Base-by-base conservation (phyloP, 2,113 vertebrate genomes). In the Zapus hudsonius region DNA sequence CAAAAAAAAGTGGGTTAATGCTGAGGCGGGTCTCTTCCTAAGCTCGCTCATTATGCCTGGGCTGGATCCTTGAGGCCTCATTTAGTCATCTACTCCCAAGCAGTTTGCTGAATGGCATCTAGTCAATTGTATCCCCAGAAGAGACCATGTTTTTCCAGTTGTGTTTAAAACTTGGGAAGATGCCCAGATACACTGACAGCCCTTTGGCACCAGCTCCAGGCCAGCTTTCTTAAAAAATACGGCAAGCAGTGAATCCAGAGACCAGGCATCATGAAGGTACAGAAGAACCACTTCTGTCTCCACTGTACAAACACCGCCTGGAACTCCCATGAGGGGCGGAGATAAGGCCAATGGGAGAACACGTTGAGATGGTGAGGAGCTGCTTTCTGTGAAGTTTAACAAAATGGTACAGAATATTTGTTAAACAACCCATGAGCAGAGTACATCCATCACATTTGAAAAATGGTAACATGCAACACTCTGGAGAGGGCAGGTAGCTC, bases 121-220 rank as follows among this genome's bases (percentile, higher is more conserved):
- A 94, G 84, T 94, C 95, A 91, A 5, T 88, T 83, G 92, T 91
- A 89, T 93, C 87, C 95, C 87, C 92, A 42, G 27, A 94, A 97
- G 91, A 95, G 84, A 59, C 91, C 89, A 44, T 97, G 95, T 86
- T 97, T 96, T 91, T 96, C 91, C 92, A 95, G 93, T 95, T 92
- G 82, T 89, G 94, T 76, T 93, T 95, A 92, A 92, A 67, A 92
- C 74, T 90, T 96, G 96, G 96, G 92, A 96, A 31, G 86, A 40
- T 94, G 95, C 97, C 96, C 92, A 95, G 95, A 95, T 76, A 55
- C 36, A 63, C 70, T 90, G 95, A 84, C 93, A 93, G 66, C 76
- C 93, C 72, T 95, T 73, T 96, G 96, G 96, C 94, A 95, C 31
- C 57, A 47, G 36, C 12, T 90, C 82, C 40, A 52, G 17, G 1